Percentiles rank a stretch among this genome's conserved stretches.
phyloP scores from a whole-genome alignment of 2,888 invertebrate species.

The Melanostoma mellinum region DNA sequence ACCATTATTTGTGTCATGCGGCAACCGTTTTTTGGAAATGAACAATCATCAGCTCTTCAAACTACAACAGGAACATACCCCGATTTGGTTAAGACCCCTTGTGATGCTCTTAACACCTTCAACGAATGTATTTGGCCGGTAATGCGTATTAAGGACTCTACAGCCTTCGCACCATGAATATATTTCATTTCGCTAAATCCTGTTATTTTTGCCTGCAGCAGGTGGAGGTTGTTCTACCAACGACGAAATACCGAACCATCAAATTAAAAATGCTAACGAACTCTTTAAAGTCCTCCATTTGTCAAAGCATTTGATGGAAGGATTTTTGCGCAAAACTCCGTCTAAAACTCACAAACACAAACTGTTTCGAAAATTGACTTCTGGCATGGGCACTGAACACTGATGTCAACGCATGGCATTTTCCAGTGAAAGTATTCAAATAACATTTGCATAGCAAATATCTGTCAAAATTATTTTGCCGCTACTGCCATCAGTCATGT shows the following conservation, averaged over 20 bases:
- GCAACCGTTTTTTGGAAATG: too few relatives aligned
- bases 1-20: too few relatives aligned
- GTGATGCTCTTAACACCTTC: too few relatives aligned
- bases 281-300: slow-evolving; percentile 4
- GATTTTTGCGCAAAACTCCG: slow-evolving; percentile 6
- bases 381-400: slow-evolving; percentile 24
- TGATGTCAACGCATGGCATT: slow-evolving; percentile 24
- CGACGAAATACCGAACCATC: background rate
- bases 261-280: slow-evolving; percentile 55
- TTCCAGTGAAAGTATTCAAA: slow-evolving; percentile 57
- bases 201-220: too few relatives aligned
- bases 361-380: slow-evolving; percentile 50
- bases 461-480: slow-evolving; percentile 47
- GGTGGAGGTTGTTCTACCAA: too few relatives aligned
- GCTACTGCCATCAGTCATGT: slow-evolving; percentile 26
- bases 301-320: background rate
- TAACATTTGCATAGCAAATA: slow-evolving; percentile 64
- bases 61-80: too few relatives aligned
- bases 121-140: too few relatives aligned
- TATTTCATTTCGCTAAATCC: too few relatives aligned
- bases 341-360: slow-evolving; percentile 31
- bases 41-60: too few relatives aligned
- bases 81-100: too few relatives aligned
- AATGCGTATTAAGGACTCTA: too few relatives aligned
- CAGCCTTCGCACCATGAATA: too few relatives aligned